Evolutionary conservation across 2,113 vertebrate genomes (phyloP), one percentile per base, ranked within the genome.

Genomic region (Phalacrocorax carbo): DNA sequence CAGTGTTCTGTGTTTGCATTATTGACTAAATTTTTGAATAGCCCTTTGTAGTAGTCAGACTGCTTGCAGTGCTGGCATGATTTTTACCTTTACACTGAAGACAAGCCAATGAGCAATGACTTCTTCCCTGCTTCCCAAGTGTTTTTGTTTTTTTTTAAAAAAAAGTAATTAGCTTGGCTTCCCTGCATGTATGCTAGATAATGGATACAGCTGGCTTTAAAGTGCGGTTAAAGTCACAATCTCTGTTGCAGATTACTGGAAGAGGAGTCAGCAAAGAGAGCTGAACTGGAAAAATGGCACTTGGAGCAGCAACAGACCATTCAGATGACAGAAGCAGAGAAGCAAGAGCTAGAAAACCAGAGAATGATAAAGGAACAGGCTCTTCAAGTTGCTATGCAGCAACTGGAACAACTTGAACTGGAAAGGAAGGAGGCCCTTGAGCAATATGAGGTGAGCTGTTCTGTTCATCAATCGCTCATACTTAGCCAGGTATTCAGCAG

Each of bases 201-300:
- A n/a, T 38, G 22, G 57, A 18, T 79, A 7, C 8, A 26, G 14
- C n/a, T 81, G 18, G n/a, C 5, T 21, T 61, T 61, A 8, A 60
- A 77, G 46, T 36, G 22, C 32, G 27, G 8, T 51, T 90, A 85
- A 87, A 21, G 9, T 54, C 1, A 3, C 64, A 58, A n/a, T 91
- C 23, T 10, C 16, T 21, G 0, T 55, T 82, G 38, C 93, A 99
- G 99, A 86, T 95, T 99, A 71, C 93, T 99, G 97, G 99, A 99
- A 94, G 99, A 99, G 78, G 99, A 99, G 96, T 98, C 98, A 13
- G 76, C 93, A 18, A 99, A 99, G 98, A 98, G 99, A 92, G 97
- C 97, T 1, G 99, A 99, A 88, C 91, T 99, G 94, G 99, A 99
- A 94, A 98, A 98, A 96, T 98, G 99, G 97, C 99, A 99, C 97